Evolutionary conservation across 2,888 invertebrate genomes (phyloP).

Genomic region (Hanleya hanleyi): DNA sequence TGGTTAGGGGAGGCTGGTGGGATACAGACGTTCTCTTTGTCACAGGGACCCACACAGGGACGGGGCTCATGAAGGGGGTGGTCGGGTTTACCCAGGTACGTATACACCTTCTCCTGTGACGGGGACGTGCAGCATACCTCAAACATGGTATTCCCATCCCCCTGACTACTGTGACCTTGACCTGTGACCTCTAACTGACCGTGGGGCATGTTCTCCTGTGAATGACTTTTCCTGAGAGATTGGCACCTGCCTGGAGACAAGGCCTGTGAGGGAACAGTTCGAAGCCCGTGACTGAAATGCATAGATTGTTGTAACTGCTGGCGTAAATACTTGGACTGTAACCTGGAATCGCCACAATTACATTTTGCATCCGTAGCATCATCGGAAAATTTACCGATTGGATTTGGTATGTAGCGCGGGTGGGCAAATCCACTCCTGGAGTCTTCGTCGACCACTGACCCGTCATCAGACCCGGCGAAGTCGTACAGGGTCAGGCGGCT

Average conservation of each 20-base stretch:
- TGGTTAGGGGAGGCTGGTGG: constrained; percentile 2
- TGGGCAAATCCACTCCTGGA: not conserved
- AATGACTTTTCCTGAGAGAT: not conserved
- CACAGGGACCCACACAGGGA: not conserved
- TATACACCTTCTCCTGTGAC: not conserved
- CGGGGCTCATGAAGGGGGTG: not conserved
- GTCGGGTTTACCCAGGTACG: not conserved
- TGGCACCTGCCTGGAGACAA: not conserved
- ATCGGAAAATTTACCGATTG: not conserved
- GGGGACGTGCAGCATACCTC: too few relatives aligned
- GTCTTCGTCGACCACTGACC: not conserved
- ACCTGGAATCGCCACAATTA: constrained; percentile 3
- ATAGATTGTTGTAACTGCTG: not conserved
- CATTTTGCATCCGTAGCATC: not conserved
- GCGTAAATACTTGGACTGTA: not conserved
- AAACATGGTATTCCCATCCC: not conserved
- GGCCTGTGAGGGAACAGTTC: not conserved
- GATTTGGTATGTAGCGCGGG: not conserved
- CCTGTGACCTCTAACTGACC: not conserved
- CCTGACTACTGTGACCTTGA: not conserved
- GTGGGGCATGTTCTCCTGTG: not conserved
- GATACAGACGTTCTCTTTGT: constrained; percentile 1
- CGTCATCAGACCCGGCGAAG: not conserved
- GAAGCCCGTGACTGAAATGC: not conserved
- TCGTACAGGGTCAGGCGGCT: constrained; percentile 3